A percentile compares a stretch with the other conserved stretches of the same genome.
Evolutionary conservation across 53 echinoderm and acorn worm genomes (phyloP).

Genomic region (Patiria pectinifera): DNA sequence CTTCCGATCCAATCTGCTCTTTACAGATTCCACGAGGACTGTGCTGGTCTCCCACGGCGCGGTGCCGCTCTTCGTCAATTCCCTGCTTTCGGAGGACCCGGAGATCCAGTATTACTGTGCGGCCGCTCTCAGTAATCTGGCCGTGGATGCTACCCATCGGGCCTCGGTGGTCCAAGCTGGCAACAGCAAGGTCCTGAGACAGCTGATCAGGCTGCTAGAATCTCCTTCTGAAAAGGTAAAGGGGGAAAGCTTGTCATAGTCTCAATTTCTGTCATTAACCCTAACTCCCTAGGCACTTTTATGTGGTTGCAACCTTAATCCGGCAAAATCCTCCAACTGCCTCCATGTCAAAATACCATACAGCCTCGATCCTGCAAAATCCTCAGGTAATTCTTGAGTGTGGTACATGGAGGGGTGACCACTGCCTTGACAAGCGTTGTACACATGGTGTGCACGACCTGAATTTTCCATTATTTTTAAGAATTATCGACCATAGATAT

Average conservation of each 20-base stretch:
- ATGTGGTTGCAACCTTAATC: too few relatives aligned
- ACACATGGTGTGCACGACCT: too few relatives aligned
- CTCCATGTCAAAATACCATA: too few relatives aligned
- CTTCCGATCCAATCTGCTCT: neutral
- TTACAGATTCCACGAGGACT: slow-evolving; percentile 85
- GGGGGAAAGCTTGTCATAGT: neutral
- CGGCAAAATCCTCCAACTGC: too few relatives aligned
- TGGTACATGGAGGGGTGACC: too few relatives aligned
- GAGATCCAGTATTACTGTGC: slow-evolving; percentile 97
- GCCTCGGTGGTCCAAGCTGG: slow-evolving; percentile 82
- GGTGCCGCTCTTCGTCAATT: slow-evolving; percentile 76
- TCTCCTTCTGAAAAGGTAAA: slow-evolving; percentile 91
- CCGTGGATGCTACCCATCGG: slow-evolving; percentile 89
- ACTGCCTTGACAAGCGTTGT: too few relatives aligned
- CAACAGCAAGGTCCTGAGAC: slow-evolving; percentile 80
- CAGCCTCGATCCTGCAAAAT: too few relatives aligned
- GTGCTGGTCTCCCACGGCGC: slow-evolving; percentile 81
- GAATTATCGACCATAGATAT: too few relatives aligned
- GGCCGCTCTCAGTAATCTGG: slow-evolving; percentile 94
- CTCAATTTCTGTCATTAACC: too few relatives aligned
- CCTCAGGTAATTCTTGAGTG: too few relatives aligned
- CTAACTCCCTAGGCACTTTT: too few relatives aligned
- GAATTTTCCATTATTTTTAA: too few relatives aligned
- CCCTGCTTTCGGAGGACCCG: slow-evolving; percentile 78
- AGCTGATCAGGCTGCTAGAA: slow-evolving; percentile 77